Evolutionary conservation across 1,140 invertebrate genomes (phyloP), one percentile per base, ranked within the genome.

Genomic region (Drosophila funebris): DNA sequence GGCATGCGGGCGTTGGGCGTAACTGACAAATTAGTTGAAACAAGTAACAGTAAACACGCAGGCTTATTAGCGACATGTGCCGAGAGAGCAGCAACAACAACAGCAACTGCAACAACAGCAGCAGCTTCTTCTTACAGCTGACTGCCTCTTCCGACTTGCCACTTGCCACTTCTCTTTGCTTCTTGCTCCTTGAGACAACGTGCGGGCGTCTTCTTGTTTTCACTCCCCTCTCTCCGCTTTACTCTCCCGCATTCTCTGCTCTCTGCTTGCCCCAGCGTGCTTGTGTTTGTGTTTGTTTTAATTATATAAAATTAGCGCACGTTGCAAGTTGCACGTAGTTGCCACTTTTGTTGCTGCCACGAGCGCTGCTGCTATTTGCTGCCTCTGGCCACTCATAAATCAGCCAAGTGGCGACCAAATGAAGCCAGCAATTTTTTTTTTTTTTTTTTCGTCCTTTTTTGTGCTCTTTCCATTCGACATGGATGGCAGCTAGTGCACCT

Each of bases 61-160:
- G 82, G 83, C 82, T 87, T 87, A 87, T 87, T 87, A 87, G 83
- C 83, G 78, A 87, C 82, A 88, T 88, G 83, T 88, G 81, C 82
- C 7, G 14, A 48, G 61, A 37, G 7, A 43, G 33, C 64, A n/a
- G 20, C 31, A 24, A 9, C 36, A 13, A n/a, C 18, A 22, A 18
- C 22, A 39, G 36, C 53, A 20, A 37, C 9, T 36, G 20, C 31
- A 24, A 9, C 36, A 13, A n/a, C 18, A 22, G 41, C 22, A 39
- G 36, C 53, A 20, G 37, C 9, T 36, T 36, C 33, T 36, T 36
- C 33, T 36, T 36, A 27, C 24, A 27, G 24, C 24, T 27, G 24
- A 0, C 6, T 33, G 9, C 33, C 4, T 36, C 33, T 20, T 31
- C 46, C 48, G 29, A 22, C 31, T 50, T 60, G 48, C 54, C 74